phyloP scores from a whole-genome alignment of 2,113 vertebrate species.

The Centropus bengalensis region DNA sequence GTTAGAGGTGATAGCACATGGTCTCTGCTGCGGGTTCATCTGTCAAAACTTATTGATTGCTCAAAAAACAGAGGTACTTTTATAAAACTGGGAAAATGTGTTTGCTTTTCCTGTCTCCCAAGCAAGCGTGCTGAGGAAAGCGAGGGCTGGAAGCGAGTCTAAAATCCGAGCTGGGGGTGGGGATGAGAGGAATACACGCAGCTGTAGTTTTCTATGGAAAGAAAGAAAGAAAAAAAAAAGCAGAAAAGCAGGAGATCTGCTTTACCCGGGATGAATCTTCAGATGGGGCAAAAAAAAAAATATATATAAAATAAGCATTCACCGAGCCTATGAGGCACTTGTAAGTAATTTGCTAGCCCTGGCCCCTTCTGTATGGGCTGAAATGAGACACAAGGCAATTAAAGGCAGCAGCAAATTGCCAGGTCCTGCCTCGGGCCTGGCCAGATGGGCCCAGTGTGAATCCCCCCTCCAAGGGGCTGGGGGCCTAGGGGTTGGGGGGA shows the following conservation, averaged over 20 bases:
- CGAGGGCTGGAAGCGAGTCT: neutral
- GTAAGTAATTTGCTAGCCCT: conserved; percentile 16
- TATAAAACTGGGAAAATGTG: neutral
- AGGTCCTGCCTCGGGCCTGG: neutral
- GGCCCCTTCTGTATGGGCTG: neutral
- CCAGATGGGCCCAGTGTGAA: conserved; percentile 53
- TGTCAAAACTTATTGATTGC: neutral
- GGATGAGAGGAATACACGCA: neutral
- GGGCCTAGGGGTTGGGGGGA: neutral
- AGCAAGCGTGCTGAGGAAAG: neutral
- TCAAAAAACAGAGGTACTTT: neutral
- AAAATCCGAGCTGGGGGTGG: neutral
- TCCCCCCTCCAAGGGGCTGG: neutral
- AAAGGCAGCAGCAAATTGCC: neutral
- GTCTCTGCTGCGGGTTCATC: accelerated
- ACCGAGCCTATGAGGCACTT: neutral
- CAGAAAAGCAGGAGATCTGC: neutral
- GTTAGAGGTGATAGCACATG: neutral
- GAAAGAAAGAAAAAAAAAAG: neutral
- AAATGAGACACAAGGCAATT: conserved; percentile 48
- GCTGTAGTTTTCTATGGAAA: neutral
- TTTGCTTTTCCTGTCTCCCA: neutral
- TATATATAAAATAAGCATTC: neutral
- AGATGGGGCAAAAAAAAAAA: neutral
- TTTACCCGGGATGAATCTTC: neutral